phyloP scores from a whole-genome alignment of 2,888 invertebrate species.

The Agrotis puta region DNA sequence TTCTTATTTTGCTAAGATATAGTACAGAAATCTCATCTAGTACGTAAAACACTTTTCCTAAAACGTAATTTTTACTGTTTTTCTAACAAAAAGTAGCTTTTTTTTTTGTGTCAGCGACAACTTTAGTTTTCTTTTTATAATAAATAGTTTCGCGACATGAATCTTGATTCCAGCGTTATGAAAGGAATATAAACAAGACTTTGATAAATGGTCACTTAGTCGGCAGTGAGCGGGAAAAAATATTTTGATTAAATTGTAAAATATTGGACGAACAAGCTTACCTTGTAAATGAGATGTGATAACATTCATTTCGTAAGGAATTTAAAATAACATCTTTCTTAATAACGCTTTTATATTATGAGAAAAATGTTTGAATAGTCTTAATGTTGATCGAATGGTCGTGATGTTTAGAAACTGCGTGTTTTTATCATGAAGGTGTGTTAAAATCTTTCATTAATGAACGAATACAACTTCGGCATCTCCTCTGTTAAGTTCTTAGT shows the following conservation, averaged over 20 bases:
- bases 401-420: not conserved
- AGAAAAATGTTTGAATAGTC: not conserved
- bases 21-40: too few relatives aligned
- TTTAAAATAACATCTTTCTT: constrained; percentile 15
- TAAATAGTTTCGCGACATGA: constrained; percentile 27
- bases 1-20: not conserved
- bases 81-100: too few relatives aligned
- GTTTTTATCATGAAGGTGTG: not conserved
- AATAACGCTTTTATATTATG: not conserved
- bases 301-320: constrained; percentile 22
- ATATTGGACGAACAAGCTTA: constrained; percentile 41
- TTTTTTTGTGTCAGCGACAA: not conserved
- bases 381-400: not conserved
- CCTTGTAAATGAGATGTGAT: constrained; percentile 21
- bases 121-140: constrained; percentile 16
- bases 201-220: constrained; percentile 57
- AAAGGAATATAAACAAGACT: constrained; percentile 56
- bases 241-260: constrained; percentile 45
- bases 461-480: too few relatives aligned
- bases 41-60: too few relatives aligned
- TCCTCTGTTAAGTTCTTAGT: too few relatives aligned
- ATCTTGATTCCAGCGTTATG: constrained; percentile 27
- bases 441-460: too few relatives aligned
- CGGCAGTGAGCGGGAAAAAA: constrained; percentile 32
- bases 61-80: too few relatives aligned